Evolutionary conservation across 2,113 vertebrate genomes (phyloP).

Genomic region (Columba livia): DNA sequence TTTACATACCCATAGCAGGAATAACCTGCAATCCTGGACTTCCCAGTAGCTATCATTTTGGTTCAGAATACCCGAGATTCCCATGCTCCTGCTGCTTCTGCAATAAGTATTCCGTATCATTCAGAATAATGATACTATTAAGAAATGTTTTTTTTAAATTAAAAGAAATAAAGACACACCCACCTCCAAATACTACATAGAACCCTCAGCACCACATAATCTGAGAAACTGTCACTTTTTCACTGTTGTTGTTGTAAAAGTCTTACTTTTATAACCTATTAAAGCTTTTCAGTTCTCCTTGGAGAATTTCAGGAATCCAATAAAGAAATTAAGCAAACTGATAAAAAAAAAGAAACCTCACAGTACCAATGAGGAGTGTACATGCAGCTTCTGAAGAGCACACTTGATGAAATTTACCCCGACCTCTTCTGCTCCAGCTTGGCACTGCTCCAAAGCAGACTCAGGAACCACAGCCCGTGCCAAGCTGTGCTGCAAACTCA

Average conservation of each 20-base stretch:
- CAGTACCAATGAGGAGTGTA: neutral
- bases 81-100: neutral
- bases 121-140: neutral
- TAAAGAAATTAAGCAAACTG: neutral
- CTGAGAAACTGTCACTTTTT: neutral
- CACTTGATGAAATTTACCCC: accelerated
- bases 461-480: neutral
- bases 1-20: neutral
- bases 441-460: neutral
- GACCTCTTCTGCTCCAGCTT: neutral
- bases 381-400: neutral
- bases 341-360: accelerated
- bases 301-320: neutral
- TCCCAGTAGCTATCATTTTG: neutral
- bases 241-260: neutral
- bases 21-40: neutral
- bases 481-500: neutral
- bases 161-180: neutral
- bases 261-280: neutral
- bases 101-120: neutral
- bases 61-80: neutral
- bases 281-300: neutral
- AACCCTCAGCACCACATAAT: neutral
- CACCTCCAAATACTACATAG: neutral
- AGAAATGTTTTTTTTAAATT: neutral